Evolutionary conservation across 2,797 vertebrate species (phyloP), one percentile per base, ranked within the genome.

Genomic region (Coendou prehensilis): DNA sequence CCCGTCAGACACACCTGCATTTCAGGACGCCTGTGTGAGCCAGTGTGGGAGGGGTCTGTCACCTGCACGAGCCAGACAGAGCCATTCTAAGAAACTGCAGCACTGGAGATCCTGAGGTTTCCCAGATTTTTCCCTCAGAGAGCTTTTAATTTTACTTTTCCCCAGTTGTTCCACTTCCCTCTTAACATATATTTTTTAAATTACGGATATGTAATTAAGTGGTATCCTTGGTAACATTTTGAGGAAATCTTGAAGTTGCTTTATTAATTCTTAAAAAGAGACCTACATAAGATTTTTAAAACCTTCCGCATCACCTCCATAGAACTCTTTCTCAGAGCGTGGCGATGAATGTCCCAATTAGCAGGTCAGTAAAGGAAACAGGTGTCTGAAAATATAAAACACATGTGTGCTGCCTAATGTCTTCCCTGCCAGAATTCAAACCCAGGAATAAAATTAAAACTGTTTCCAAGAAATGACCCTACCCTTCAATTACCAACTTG

Each of bases 401-500:
- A 20, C 1, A 1, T 0, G 0, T 26, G 2, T 2, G 47, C 81
- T 56, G 2, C 71, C 11, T 37, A 11, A 14, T 1, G 13, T 15
- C 75, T 28, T 33, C 67, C 52, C 11, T 50, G 15, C 33, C 28
- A 33, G 56, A 33, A 50, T 52, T 61, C 50, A 73, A 89, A 61
- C 59, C 23, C 1, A 69, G 26, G 23, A 83, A 89, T 91, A 95
- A 57, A 88, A 79, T 78, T 37, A 83, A 33, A 47, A 26, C 52
- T 76, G 50, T 87, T 84, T 90, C 73, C 78, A 83, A 14, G 82
- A 85, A 67, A 88, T 37, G 59, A 33, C n/a, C 81, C 33, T 23
- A 6, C 26, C 83, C 87, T 95, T 89, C 89, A 93, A 50, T 87
- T 18, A 93, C 56, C 50, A 47, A 81, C 47, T 83, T 54, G 47